These are phyloP conservation scores for Thecophora atra DNA, from an alignment of 2,888 invertebrate genomes.

Conservation along the genomic window DNA sequence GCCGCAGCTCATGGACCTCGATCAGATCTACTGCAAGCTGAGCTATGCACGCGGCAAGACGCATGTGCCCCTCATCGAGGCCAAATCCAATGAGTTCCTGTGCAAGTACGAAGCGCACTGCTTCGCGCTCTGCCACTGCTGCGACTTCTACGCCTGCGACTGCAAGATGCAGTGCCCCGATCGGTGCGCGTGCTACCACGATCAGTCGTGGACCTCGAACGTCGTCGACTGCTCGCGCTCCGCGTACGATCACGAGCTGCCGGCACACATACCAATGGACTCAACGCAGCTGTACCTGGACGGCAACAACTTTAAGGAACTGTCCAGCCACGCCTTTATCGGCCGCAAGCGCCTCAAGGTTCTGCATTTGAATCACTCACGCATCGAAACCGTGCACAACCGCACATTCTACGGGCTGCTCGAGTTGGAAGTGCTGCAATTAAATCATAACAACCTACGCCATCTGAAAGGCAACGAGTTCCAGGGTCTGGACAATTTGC, in stretches of 20 bases:
- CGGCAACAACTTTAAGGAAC: constrained; percentile 87
- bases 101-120: constrained; percentile 94
- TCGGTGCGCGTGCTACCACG: constrained; percentile 94
- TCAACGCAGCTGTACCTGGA: constrained; percentile 94
- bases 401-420: constrained; percentile 90
- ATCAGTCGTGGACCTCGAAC: constrained; percentile 92
- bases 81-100: constrained; percentile 87
- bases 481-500: constrained; percentile 81
- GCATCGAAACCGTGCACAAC: constrained; percentile 85
- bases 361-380: constrained; percentile 87
- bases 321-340: constrained; percentile 90
- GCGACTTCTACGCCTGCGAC: constrained; percentile 96
- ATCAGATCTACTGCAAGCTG: constrained; percentile 87
- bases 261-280: constrained; percentile 92
- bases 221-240: constrained; percentile 90
- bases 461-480: constrained; percentile 85
- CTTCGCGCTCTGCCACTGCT: constrained; percentile 93
- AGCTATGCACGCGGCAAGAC: constrained; percentile 85
- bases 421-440: constrained; percentile 81
- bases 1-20: constrained; percentile 87
- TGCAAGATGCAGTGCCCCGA: constrained; percentile 96
- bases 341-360: constrained; percentile 91
- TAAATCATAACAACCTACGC: constrained; percentile 85
- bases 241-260: constrained; percentile 82
- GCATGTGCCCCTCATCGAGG: constrained; percentile 85